phyloP scores from a whole-genome alignment of 2,888 invertebrate species.

The Dugesia japonica region DNA sequence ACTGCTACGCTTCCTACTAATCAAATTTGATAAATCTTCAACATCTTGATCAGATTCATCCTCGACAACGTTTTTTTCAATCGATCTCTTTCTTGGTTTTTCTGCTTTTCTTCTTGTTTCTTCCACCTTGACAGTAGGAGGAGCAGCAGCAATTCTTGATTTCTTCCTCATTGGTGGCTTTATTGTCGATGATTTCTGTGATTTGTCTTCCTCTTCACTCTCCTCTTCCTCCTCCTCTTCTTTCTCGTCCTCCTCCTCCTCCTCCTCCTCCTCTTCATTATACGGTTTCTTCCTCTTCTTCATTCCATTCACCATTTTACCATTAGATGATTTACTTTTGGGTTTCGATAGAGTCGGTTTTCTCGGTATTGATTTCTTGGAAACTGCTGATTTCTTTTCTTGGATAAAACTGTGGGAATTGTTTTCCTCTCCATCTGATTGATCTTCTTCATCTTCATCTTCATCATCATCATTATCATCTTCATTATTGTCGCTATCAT shows the following conservation, averaged over 20 bases:
- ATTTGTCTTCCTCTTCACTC: too few relatives aligned
- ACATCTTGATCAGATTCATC: constrained; percentile 15
- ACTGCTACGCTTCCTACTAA: not conserved
- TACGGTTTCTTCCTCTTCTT: not conserved
- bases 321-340: not conserved
- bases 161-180: too few relatives aligned
- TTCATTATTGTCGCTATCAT: too few relatives aligned
- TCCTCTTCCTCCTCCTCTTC: not conserved
- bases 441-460: not conserved
- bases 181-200: too few relatives aligned
- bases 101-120: too few relatives aligned
- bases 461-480: too few relatives aligned
- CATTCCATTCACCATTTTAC: not conserved
- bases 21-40: not conserved
- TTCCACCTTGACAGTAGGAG: too few relatives aligned
- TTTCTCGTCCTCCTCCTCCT: not conserved
- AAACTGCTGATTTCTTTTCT: not conserved
- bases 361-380: not conserved
- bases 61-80: too few relatives aligned
- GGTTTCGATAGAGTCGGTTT: not conserved
- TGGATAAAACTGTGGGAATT: not conserved
- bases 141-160: too few relatives aligned
- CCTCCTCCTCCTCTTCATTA: not conserved
- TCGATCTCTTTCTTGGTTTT: too few relatives aligned
- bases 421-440: not conserved